phyloP scores from a whole-genome alignment of 2,888 invertebrate species.

The Thyatira batis region DNA sequence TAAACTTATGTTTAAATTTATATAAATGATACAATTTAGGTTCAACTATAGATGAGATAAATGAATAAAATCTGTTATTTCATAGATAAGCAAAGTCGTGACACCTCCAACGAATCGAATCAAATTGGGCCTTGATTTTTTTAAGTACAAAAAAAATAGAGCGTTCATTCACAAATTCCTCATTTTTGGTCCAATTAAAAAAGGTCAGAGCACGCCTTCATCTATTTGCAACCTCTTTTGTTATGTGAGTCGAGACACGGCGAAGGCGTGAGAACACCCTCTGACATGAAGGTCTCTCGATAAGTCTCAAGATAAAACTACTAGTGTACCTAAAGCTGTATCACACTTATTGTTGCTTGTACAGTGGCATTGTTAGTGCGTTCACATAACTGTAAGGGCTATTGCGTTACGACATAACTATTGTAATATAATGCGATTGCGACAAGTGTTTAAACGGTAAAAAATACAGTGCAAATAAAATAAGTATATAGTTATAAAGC shows the following conservation, averaged over 20 bases:
- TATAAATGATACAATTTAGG: too few relatives aligned
- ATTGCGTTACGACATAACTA: constrained; percentile 55
- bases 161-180: background rate
- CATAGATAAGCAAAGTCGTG: background rate
- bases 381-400: constrained; percentile 66
- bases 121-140: background rate
- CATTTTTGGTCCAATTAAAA: constrained; percentile 5
- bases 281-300: constrained; percentile 40
- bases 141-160: background rate
- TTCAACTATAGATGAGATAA: too few relatives aligned
- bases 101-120: background rate
- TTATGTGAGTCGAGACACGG: constrained; percentile 28
- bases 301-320: constrained; percentile 30
- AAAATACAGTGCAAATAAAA: constrained; percentile 18
- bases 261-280: constrained; percentile 55
- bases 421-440: constrained; percentile 59
- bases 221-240: constrained; percentile 41
- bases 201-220: constrained; percentile 28
- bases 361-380: constrained; percentile 53
- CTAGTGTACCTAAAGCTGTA: constrained; percentile 16
- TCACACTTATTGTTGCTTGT: constrained; percentile 51
- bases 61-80: too few relatives aligned
- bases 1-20: too few relatives aligned
- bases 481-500: too few relatives aligned
- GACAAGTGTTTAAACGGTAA: constrained; percentile 26